Base-by-base conservation (phyloP, 2,888 invertebrate species). In the Napeogenes inachia region DNA sequence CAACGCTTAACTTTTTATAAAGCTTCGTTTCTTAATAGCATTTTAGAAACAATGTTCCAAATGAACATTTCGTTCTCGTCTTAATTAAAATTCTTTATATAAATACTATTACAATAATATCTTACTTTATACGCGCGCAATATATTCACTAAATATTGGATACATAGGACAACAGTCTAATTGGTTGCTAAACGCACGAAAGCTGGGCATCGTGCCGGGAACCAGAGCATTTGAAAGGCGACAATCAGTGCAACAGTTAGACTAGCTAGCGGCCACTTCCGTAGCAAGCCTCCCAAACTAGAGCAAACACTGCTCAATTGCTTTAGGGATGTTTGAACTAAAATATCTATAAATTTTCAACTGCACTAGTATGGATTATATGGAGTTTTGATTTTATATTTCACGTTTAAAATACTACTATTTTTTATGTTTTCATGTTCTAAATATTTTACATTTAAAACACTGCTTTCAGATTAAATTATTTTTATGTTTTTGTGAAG, bases 161-260 rank as follows among this genome's bases (percentile, higher is more conserved):
- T 56, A 61, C 64, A 64, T 55, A 53, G 50, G 58, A 57, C 61
- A 62, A 57, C 65, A 62, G 61, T 65, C 60, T 68, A 68, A 68
- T 68, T 67, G 68, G 59, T 68, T 65, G 67, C 65, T 67, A 67
- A 65, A 67, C 67, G 63, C 67, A 65, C 67, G 64, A 60, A 67
- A 67, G 67, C 64, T 61, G 59, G 59, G 60, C 50, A 56, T 60
- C 60, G 62, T 65, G 59, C 68, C 61, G 63, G 59, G 65, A 61
- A 61, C 46, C 54, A 50, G 54, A 59, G 62, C 59, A 58, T 61
- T 62, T 46, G 61, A 70, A 66, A 68, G 72, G 73, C 75, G 76
- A 85, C 84, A 84, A 86, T 87, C 86, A 85, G 82, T 80, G 89
- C 88, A 89, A 89, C 88, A 89, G 89, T 87, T 89, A 85, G 82